phyloP scores from a whole-genome alignment of 2,888 invertebrate genomes.

The Oegoconia quadripuncta region DNA sequence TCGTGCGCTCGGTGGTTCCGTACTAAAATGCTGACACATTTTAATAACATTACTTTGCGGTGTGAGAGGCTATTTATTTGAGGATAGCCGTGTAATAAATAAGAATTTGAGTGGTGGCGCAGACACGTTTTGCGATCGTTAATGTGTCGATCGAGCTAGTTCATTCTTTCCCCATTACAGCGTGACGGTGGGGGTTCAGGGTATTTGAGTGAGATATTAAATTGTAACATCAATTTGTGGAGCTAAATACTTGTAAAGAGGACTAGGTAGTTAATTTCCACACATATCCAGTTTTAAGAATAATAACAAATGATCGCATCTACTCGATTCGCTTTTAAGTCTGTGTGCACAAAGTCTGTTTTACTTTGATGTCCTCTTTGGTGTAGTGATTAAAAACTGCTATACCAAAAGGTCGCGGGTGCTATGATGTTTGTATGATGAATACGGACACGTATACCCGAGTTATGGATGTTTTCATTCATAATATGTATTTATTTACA shows the following conservation, averaged over 20 bases:
- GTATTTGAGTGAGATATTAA: constrained; percentile 28
- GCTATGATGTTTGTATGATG: no score
- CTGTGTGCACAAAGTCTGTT: no score
- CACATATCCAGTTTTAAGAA: no score
- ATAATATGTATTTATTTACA: no score
- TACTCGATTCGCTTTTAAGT: no score
- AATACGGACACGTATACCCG: no score
- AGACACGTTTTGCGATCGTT: constrained; percentile 65
- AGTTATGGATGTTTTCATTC: no score
- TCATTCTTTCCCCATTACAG: constrained; percentile 61
- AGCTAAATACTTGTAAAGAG: not conserved
- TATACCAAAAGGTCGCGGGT: no score
- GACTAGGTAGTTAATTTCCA: no score
- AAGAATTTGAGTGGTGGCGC: constrained; percentile 66
- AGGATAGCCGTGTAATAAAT: constrained; percentile 69
- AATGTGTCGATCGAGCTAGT: constrained; percentile 59
- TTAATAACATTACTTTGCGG: constrained; percentile 76
- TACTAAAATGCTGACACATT: constrained; percentile 77
- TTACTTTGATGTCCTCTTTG: no score
- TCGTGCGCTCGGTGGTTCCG: constrained; percentile 28
- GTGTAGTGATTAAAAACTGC: no score
- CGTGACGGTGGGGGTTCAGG: constrained; percentile 16
- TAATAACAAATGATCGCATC: no score
- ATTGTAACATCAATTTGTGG: not conserved
- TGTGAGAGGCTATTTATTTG: constrained; percentile 74